phyloP scores from a whole-genome alignment of 2,797 vertebrate species.

The Anas bernieri region DNA sequence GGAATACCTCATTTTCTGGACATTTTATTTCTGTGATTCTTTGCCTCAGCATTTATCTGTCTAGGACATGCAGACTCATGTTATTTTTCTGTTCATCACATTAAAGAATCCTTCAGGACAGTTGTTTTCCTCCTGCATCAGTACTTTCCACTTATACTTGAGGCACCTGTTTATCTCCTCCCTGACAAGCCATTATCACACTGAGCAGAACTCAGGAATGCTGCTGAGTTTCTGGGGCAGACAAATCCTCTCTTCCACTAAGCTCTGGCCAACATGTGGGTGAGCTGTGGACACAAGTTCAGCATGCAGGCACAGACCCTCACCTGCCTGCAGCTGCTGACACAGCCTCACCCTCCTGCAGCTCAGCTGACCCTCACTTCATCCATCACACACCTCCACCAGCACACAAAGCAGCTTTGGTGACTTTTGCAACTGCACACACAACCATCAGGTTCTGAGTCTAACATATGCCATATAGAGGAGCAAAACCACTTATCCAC shows the following conservation, averaged over 20 bases:
- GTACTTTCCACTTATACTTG: no score
- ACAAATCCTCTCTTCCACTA: neutral
- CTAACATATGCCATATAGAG: neutral
- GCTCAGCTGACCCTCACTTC: neutral
- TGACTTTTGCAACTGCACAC: neutral
- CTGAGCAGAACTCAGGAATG: neutral
- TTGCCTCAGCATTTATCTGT: neutral
- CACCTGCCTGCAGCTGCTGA: neutral
- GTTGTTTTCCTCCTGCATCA: neutral
- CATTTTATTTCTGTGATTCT: neutral
- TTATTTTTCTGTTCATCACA: neutral
- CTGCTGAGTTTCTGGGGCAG: neutral
- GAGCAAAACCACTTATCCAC: neutral
- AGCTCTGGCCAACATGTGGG: neutral
- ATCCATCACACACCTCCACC: neutral
- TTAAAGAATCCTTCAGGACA: neutral
- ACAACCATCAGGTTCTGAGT: neutral
- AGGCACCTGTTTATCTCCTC: no score
- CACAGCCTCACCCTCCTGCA: neutral
- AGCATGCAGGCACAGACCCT: no score
- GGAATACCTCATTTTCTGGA: neutral
- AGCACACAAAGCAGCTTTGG: neutral
- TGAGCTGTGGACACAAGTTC: fast-evolving
- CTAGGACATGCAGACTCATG: neutral
- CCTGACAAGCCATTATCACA: neutral